These are phyloP conservation scores for human (Homo sapiens) DNA, from an alignment of 2,113 vertebrate genomes.

Conservation along the genomic window DNA sequence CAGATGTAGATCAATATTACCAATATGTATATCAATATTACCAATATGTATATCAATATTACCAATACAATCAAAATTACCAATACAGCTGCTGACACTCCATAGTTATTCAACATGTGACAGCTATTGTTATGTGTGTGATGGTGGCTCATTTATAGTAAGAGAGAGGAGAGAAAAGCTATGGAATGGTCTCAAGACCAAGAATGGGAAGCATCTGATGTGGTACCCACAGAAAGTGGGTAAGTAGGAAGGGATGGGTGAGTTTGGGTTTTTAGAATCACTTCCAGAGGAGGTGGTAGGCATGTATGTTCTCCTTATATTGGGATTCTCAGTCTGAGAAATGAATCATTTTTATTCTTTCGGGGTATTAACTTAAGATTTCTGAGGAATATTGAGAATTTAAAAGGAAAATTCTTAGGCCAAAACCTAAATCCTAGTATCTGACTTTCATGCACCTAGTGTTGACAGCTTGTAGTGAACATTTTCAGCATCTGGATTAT, in stretches of 20 bases:
- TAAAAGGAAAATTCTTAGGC: slow-evolving; percentile 33
- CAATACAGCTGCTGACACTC: background rate
- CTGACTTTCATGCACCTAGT: slow-evolving; percentile 32
- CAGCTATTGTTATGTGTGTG: background rate
- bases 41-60: background rate
- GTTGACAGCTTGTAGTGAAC: slow-evolving; percentile 16
- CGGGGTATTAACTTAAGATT: slow-evolving; percentile 21
- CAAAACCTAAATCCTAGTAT: background rate
- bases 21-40: background rate
- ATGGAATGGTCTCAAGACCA: background rate
- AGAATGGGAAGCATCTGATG: background rate
- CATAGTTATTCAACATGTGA: background rate
- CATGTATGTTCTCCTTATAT: background rate
- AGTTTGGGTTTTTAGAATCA: slow-evolving; percentile 4
- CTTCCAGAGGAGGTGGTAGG: background rate
- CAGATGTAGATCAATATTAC: background rate
- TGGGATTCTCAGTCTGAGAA: slow-evolving; percentile 26
- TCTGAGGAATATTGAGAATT: background rate
- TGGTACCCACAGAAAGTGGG: background rate
- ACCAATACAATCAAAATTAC: background rate
- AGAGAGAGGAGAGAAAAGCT: background rate
- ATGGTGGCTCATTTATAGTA: background rate
- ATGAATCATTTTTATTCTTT: background rate
- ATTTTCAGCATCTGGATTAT: slow-evolving; percentile 24
- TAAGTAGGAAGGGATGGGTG: background rate